These are phyloP conservation scores for Lepidocyrtoides sp. DNA, from an alignment of 2,888 invertebrate species.

Conservation along the genomic window DNA sequence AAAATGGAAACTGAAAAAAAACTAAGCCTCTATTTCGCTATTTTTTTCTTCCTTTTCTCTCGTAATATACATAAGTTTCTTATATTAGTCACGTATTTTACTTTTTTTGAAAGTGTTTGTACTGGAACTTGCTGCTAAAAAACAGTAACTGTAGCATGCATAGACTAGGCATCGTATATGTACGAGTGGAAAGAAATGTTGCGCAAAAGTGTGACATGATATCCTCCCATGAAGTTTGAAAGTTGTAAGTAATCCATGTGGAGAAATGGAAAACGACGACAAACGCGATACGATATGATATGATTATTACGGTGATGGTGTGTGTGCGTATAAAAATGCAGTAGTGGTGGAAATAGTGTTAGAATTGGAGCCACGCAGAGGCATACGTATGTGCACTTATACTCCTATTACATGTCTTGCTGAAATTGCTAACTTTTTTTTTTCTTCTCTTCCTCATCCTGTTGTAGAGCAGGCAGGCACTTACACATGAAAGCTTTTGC, in stretches of 20 bases:
- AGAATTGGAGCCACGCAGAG: not conserved
- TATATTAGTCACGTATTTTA: constrained; percentile 31
- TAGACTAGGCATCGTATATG: constrained; percentile 20
- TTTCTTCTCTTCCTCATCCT: constrained; percentile 50
- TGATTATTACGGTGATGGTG: constrained; percentile 69
- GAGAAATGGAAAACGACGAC: constrained; percentile 74
- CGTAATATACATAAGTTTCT: no score
- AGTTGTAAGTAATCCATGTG: constrained; percentile 79
- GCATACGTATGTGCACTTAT: constrained; percentile 7
- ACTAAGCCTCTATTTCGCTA: constrained; percentile 47
- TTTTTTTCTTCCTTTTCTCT: not conserved
- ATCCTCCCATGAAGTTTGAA: constrained; percentile 79
- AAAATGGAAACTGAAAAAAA: constrained; percentile 60
- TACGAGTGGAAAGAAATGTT: constrained; percentile 70
- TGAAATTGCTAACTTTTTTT: constrained; percentile 59
- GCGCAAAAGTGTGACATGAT: constrained; percentile 80
- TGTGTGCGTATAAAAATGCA: constrained; percentile 39
- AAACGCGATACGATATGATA: constrained; percentile 58
- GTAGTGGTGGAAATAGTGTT: not conserved
- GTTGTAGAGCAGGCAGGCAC: constrained; percentile 6
- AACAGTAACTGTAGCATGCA: constrained; percentile 10
- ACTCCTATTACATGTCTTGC: constrained; percentile 29
- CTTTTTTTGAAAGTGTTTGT: constrained; percentile 2
- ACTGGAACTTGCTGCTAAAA: not conserved
- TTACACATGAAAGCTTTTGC: constrained; percentile 72